These are phyloP conservation scores for Galago senegalensis DNA, from an alignment of 2,797 vertebrate genomes.

Conservation along the genomic window DNA sequence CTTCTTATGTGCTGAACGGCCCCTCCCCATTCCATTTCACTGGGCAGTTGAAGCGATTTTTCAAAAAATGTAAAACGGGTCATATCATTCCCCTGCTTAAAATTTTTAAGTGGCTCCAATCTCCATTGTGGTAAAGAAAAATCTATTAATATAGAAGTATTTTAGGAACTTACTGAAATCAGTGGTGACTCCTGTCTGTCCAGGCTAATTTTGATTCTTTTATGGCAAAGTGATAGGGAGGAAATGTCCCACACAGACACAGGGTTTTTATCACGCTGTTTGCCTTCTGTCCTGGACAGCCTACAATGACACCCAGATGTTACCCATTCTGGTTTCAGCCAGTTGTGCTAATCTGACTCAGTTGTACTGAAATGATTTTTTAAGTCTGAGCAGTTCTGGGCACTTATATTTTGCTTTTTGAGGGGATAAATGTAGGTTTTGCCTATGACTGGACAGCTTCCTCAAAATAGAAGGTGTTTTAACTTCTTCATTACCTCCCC, in stretches of 20 bases:
- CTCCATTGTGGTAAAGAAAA: not conserved
- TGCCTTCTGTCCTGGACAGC: too few species aligned
- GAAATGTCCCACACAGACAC: not conserved
- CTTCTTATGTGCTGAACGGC: not conserved
- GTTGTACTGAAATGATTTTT: not conserved
- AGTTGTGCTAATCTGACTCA: not conserved
- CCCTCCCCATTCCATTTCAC: not conserved
- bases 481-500: not conserved
- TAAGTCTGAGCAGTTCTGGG: not conserved
- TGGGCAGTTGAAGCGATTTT: not conserved
- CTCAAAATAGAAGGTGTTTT: not conserved
- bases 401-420: not conserved
- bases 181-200: not conserved
- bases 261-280: not conserved
- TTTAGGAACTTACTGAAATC: not conserved
- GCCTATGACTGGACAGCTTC: not conserved
- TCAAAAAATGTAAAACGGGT: not conserved
- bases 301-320: not conserved
- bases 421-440: not conserved
- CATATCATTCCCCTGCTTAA: not conserved
- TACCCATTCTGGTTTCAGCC: not conserved
- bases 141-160: not conserved
- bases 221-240: not conserved
- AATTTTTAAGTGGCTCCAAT: not conserved
- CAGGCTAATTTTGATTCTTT: not conserved